Evolutionary conservation across 2,888 invertebrate species (phyloP).

Genomic region (Spodoptera littoralis): DNA sequence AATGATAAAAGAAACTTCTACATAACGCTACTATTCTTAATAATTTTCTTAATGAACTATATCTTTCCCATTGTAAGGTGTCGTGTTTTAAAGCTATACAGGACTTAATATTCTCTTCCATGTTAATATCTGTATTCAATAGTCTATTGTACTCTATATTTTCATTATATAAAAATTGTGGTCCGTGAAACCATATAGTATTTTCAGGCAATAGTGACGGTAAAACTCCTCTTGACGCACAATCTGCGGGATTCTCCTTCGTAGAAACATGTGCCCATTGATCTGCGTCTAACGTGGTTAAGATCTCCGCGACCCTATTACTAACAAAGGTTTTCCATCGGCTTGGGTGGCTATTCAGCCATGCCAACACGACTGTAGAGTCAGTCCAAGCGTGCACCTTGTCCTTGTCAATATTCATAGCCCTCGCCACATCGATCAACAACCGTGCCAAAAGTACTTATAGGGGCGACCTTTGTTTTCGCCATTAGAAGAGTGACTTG

Average conservation of each 20-base stretch:
- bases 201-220: not conserved
- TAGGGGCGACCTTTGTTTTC: not conserved
- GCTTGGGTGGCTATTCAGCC: constrained; percentile 11
- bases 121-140: constrained; percentile 8
- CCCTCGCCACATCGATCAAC: constrained; percentile 4
- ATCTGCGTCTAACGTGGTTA: constrained; percentile 6
- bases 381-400: constrained; percentile 11
- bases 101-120: constrained; percentile 7
- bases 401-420: constrained; percentile 10
- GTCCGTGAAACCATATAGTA: constrained; percentile 1
- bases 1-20: no score
- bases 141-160: constrained; percentile 7
- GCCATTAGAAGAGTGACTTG: not conserved
- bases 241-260: not conserved
- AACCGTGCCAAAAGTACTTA: constrained; percentile 10
- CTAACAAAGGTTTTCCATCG: constrained; percentile 11
- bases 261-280: constrained; percentile 5
- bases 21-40: constrained; percentile 2
- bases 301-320: constrained; percentile 4
- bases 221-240: constrained; percentile 8
- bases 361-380: constrained; percentile 8
- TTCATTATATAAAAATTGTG: constrained; percentile 2
- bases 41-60: constrained; percentile 9
- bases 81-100: not conserved
- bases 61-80: constrained; percentile 3